Evolutionary conservation across 2,113 vertebrate species (phyloP).

Genomic region (Paralichthys olivaceus): DNA sequence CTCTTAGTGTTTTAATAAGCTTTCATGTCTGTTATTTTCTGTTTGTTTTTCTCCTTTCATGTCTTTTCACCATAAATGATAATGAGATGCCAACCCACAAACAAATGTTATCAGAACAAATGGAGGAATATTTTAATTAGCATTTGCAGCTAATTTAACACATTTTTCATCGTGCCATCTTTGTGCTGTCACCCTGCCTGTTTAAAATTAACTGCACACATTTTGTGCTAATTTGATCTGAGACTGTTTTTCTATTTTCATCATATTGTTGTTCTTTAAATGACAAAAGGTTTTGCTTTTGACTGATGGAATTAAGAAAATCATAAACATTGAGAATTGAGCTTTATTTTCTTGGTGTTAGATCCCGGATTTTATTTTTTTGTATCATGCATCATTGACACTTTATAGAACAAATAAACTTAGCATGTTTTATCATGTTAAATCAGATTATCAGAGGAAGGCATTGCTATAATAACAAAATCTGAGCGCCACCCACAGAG

Average conservation of each 20-base stretch:
- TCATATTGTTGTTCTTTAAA: constrained; percentile 2
- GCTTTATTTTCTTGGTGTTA: background rate
- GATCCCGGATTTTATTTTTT: background rate
- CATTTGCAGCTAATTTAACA: constrained; percentile 39
- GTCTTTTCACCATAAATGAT: constrained; percentile 20
- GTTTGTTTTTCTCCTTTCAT: background rate
- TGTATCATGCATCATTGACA: background rate
- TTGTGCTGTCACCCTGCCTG: constrained; percentile 11
- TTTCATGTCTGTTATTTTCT: constrained; percentile 1
- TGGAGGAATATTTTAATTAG: constrained; percentile 39
- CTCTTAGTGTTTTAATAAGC: background rate
- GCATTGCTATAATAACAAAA: constrained; percentile 35
- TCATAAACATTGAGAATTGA: background rate
- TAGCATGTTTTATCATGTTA: constrained; percentile 33
- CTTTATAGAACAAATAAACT: constrained; percentile 9
- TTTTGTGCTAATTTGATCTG: background rate
- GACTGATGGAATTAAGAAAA: background rate
- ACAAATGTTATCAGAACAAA: constrained; percentile 43
- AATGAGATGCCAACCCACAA: constrained; percentile 37
- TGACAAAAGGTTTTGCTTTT: background rate
- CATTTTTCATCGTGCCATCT: constrained; percentile 26
- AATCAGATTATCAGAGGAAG: constrained; percentile 31
- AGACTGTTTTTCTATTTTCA: background rate
- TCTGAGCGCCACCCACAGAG: constrained; percentile 33
- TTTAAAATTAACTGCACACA: background rate